Conservation (phyloP, 2,113 vertebrate species). For the Tachuris rubrigastra region DNA sequence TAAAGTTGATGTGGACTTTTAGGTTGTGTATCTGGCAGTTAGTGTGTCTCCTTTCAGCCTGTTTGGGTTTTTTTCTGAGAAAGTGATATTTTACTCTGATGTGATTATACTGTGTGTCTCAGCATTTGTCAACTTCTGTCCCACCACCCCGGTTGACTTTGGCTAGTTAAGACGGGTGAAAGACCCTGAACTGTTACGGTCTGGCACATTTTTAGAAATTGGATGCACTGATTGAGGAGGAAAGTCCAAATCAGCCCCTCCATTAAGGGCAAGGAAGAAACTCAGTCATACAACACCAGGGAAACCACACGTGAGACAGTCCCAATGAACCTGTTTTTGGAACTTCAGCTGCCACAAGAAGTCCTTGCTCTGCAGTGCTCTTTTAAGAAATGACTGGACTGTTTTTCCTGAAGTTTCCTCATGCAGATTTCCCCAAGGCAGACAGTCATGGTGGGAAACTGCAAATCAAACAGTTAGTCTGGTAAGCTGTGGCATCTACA, state of each 20-base stretch:
- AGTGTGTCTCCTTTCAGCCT: neutral
- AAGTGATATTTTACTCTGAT: neutral
- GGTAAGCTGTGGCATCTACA: neutral
- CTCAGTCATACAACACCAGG: neutral
- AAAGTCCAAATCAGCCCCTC: neutral
- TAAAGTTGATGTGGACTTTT: neutral
- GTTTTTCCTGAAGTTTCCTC: neutral
- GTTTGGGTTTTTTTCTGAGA: neutral
- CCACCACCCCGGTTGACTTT: neutral
- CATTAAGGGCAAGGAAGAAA: neutral
- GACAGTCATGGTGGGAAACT: neutral
- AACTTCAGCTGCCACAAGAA: neutral
- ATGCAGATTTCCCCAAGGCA: neutral
- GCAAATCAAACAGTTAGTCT: neutral
- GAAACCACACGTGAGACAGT: neutral
- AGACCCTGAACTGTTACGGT: neutral
- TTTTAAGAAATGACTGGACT: neutral
- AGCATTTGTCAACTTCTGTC: neutral
- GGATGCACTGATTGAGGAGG: neutral
- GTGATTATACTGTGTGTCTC: neutral
- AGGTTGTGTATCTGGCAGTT: neutral
- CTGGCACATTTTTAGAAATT: neutral
- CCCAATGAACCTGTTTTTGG: neutral
- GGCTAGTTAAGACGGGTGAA: neutral
- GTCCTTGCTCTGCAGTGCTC: neutral